Conservation (phyloP, 2,113 vertebrate species). For the Eleginops maclovinus region DNA sequence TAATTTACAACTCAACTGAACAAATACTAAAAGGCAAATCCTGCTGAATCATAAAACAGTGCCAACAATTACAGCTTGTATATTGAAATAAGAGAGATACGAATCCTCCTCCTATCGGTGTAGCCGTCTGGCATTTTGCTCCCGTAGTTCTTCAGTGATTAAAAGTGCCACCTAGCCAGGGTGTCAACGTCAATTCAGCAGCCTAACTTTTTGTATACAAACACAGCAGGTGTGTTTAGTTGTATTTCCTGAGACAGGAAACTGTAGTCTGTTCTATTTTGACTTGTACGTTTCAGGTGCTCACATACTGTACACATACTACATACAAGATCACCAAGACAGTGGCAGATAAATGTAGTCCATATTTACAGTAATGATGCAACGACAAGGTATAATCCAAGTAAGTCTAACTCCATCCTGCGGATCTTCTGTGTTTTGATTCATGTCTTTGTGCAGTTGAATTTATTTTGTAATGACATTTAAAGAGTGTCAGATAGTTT, state of each 20-base stretch:
- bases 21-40: neutral
- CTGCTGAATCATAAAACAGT: neutral
- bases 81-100: neutral
- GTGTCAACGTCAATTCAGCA: neutral
- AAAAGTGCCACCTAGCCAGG: neutral
- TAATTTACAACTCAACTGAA: neutral
- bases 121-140: neutral
- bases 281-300: neutral
- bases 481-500: neutral
- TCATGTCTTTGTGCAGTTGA: neutral
- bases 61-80: neutral
- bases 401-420: neutral
- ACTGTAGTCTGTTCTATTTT: neutral
- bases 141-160: neutral
- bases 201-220: neutral
- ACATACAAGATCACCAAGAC: neutral
- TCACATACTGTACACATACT: neutral
- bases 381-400: neutral
- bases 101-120: neutral
- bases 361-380: neutral
- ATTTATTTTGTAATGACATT: neutral
- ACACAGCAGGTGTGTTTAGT: slow-evolving; percentile 8
- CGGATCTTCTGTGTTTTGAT: neutral
- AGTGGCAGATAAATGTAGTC: neutral
- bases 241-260: slow-evolving; percentile 34